Conservation (phyloP, 2,888 invertebrate genomes). For the Phyto melanocephala region DNA sequence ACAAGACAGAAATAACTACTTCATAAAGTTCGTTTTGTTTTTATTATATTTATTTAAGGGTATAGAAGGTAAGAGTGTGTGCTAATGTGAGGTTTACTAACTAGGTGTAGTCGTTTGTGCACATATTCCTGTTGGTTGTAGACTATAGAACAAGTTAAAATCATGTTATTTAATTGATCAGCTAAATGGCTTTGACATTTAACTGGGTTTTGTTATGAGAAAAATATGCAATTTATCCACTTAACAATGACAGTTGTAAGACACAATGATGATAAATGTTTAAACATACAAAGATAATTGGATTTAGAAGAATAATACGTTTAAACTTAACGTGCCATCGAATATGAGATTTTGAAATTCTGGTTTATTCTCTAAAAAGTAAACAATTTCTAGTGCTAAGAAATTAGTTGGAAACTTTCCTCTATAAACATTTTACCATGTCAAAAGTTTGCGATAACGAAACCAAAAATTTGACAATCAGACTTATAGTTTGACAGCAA, state of each 20-base stretch:
- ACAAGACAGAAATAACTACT: conserved; percentile 38
- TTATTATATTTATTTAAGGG: neutral
- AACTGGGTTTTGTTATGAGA: neutral
- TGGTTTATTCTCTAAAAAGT: no score
- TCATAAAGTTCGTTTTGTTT: neutral
- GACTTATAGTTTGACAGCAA: neutral
- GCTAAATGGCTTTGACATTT: conserved; percentile 51
- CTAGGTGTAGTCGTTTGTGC: conserved; percentile 10
- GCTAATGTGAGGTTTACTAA: conserved; percentile 3
- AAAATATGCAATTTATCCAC: conserved; percentile 26
- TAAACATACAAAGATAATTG: neutral
- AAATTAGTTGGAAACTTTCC: no score
- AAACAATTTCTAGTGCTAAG: no score
- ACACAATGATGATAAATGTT: conserved; percentile 58
- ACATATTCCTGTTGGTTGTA: conserved; percentile 9
- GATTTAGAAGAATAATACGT: neutral
- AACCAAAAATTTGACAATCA: neutral
- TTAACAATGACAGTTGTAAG: conserved; percentile 54
- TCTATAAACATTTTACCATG: no score
- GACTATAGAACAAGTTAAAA: conserved; percentile 20
- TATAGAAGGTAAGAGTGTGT: neutral
- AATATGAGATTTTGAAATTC: no score
- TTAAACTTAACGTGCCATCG: no score
- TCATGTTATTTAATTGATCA: conserved; percentile 57
- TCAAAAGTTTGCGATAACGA: no score